Evolutionary conservation across 2,797 vertebrate species (phyloP), one percentile per base, ranked within the genome.

Genomic region (Leptodactylus fallax): DNA sequence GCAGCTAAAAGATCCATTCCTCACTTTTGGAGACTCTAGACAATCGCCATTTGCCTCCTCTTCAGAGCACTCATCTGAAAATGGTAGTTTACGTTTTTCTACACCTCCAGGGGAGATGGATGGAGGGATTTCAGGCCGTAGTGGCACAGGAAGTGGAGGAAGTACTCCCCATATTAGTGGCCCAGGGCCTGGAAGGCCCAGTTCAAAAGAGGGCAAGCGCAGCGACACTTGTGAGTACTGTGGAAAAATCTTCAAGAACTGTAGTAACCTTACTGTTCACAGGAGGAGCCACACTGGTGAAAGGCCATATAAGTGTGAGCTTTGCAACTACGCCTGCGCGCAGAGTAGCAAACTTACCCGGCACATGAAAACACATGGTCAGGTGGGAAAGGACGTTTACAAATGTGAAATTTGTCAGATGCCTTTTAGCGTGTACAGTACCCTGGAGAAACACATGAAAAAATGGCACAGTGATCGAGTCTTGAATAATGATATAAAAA

Each of bases 391-490:
- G 96, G 98, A 99, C 97, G 98, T 99, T 96, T 99, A 97, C 97
- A 99, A 99, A 98, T 99, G 98, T 96, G 98, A 99, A 95, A 99
- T 99, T 96, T 99, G 98, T 97, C 95, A 99, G 96, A 99, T 99
- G 98, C 98, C 98, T 97, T 99, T 99, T 98, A 99, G 98, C 95
- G 98, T 99, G 97, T 99, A 99, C 97, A 99, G 98, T 97, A 99
- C 98, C 96, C 97, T 99, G 97, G 98, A 99, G 97, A 99, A 99
- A 98, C 98, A 99, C 97, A 99, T 99, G 98, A 99, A 99, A 98
- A 99, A 99, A 97, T 99, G 98, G 98, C 98, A 99, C 97, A 99
- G 97, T 96, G 98, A 99, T 95, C 98, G 97, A 95, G 96, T 97
- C 94, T 97, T 99, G 97, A 99, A 96, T 97, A 97, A 96, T 95